Conservation (phyloP, 2,888 invertebrate genomes). For the Drosophila putrida region DNA sequence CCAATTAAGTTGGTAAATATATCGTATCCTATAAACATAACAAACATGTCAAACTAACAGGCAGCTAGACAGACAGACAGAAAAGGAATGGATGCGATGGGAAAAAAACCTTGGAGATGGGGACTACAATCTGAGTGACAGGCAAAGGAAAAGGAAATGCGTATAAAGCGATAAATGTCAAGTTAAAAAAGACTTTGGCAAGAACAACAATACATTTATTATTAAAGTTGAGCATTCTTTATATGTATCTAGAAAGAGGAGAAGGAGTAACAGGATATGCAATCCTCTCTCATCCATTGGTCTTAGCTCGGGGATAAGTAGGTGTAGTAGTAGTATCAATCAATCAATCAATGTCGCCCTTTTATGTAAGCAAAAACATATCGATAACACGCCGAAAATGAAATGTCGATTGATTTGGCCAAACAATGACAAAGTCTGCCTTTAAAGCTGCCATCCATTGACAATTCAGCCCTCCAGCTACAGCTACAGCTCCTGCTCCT, state of each 20-base stretch:
- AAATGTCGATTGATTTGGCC: constrained; percentile 45
- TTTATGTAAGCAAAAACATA: constrained; percentile 46
- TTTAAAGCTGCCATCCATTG: constrained; percentile 34
- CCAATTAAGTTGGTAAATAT: constrained; percentile 76
- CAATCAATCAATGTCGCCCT: constrained; percentile 42
- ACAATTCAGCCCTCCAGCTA: no score
- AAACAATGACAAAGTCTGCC: constrained; percentile 13
- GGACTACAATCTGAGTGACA: constrained; percentile 14
- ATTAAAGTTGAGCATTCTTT: constrained; percentile 15
- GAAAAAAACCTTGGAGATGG: not conserved
- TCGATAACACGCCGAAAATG: constrained; percentile 57
- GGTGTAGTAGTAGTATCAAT: constrained; percentile 48
- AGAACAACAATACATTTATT: constrained; percentile 7
- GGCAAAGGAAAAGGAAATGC: constrained; percentile 49
- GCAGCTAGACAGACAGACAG: constrained; percentile 9
- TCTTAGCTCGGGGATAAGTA: constrained; percentile 22
- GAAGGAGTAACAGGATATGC: constrained; percentile 12
- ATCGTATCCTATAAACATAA: constrained; percentile 65
- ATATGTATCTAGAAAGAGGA: not conserved
- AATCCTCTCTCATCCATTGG: constrained; percentile 2
- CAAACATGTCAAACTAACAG: constrained; percentile 54
- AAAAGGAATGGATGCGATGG: not conserved
- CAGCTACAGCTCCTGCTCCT: not conserved
- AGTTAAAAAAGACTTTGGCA: constrained; percentile 60
- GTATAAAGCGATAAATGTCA: constrained; percentile 79